phyloP scores from a whole-genome alignment of 2,797 vertebrate species.

The Peromyscus melanophrys region DNA sequence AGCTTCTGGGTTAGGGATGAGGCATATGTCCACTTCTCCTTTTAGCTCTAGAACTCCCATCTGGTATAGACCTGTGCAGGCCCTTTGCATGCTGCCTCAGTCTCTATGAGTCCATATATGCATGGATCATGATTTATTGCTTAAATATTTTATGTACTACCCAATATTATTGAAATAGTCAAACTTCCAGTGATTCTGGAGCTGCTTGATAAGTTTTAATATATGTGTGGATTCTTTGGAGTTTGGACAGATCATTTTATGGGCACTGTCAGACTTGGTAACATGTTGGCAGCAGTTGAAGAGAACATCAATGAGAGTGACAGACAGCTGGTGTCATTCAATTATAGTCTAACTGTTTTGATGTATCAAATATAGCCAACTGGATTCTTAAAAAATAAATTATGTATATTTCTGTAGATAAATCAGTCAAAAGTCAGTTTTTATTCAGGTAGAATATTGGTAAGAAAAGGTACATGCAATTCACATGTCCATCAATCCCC shows the following conservation, averaged over 20 bases:
- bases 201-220: background rate
- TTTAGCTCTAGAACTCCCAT: background rate
- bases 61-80: no score
- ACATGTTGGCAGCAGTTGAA: background rate
- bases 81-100: background rate
- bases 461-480: background rate
- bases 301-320: background rate
- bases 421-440: background rate
- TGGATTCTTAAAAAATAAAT: constrained; percentile 7
- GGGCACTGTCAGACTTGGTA: background rate
- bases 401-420: background rate
- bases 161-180: background rate
- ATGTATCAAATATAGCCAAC: background rate
- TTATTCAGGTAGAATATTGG: background rate
- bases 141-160: background rate
- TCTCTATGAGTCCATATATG: background rate
- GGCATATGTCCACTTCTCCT: background rate
- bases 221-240: background rate
- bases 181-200: background rate
- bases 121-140: background rate
- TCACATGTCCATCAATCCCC: background rate
- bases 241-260: background rate
- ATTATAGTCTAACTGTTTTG: background rate
- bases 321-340: background rate
- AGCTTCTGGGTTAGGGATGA: background rate